Evolutionary conservation across 2,113 vertebrate species (phyloP).

Genomic region (Canis aureus): DNA sequence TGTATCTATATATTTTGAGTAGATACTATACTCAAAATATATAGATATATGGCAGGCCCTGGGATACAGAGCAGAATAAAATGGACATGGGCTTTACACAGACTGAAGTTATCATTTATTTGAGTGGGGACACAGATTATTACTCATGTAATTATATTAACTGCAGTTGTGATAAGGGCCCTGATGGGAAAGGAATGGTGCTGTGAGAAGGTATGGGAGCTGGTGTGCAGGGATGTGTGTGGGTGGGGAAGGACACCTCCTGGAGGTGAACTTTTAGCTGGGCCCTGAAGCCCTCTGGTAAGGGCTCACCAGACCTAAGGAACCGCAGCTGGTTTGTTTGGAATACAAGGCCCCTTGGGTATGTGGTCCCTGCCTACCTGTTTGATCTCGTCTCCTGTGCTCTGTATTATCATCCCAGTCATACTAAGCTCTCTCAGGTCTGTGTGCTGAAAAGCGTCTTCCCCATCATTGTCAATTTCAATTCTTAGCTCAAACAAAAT

Average conservation of each 20-base stretch:
- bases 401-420: background rate
- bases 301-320: background rate
- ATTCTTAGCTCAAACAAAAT: background rate
- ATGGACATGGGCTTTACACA: background rate
- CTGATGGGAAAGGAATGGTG: background rate
- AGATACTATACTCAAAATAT: background rate
- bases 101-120: background rate
- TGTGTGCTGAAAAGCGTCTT: background rate
- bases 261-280: background rate
- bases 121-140: background rate
- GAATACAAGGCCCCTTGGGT: background rate
- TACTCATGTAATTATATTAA: background rate
- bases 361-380: too few species aligned
- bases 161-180: background rate
- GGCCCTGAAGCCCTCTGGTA: background rate
- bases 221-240: background rate
- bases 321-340: background rate
- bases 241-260: background rate
- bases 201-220: background rate
- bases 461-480: background rate
- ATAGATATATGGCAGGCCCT: background rate
- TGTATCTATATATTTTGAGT: background rate
- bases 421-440: background rate
- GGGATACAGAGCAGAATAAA: background rate
- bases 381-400: background rate